A percentile compares a stretch with the other conserved stretches of the same genome.
These are phyloP conservation scores for Ifrita kowaldi DNA, from an alignment of 2,113 vertebrate genomes.

Conservation along the genomic window DNA sequence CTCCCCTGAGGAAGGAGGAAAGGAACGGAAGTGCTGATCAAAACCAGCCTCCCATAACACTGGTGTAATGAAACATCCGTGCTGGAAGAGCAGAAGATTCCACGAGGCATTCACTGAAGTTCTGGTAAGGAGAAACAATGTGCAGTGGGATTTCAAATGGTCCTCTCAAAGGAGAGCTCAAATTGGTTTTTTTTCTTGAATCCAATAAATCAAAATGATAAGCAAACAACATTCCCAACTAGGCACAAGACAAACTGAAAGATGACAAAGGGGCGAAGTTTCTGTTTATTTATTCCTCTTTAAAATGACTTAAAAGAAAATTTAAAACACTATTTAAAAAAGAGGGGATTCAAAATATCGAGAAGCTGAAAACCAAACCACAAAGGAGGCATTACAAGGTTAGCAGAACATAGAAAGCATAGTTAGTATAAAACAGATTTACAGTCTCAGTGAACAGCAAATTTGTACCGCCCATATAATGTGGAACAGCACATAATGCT, in stretches of 20 bases:
- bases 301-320: slow-evolving; percentile 52
- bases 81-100: not conserved
- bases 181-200: not conserved
- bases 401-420: slow-evolving; percentile 47
- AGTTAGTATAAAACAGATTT: slow-evolving; percentile 60
- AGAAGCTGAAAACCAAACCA: slow-evolving; percentile 36
- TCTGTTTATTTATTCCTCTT: slow-evolving; percentile 42
- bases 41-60: not conserved
- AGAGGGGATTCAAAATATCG: not conserved
- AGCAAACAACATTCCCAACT: not conserved
- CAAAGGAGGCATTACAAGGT: slow-evolving; percentile 35
- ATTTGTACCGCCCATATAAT: slow-evolving; percentile 9
- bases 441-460: slow-evolving; percentile 39
- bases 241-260: not conserved
- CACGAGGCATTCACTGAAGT: not conserved
- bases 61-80: not conserved
- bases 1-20: not conserved
- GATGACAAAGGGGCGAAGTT: not conserved
- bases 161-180: not conserved
- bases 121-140: not conserved
- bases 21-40: not conserved
- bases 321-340: slow-evolving; percentile 24
- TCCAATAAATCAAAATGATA: not conserved
- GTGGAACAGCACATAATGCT: slow-evolving; percentile 27
- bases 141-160: not conserved